Base-by-base conservation (phyloP, 2,888 invertebrate species). In the Cheilosia impressa region DNA sequence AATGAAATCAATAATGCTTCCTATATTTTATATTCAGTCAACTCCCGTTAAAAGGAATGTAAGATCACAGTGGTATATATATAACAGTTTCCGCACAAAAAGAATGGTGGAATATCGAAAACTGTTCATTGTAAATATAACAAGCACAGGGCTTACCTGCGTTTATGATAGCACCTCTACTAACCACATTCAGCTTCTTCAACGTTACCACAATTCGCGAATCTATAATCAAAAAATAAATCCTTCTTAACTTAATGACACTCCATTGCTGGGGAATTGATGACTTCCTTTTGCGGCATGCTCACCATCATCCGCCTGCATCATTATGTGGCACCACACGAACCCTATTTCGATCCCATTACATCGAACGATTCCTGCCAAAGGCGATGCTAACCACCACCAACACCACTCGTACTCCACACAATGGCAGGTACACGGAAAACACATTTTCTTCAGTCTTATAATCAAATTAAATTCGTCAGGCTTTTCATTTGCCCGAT, bases 401-500 rank as follows among this genome's bases (percentile, higher is more conserved):
- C 60, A 34, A 34, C 31, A 31, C 31, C 9, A 31, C 6, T 41
- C 62, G 17, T 24, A 47, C 41, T 31, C 45, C 15, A 17, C n/a
- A 53, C 55, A 27, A n/a, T 69, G 55, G 22, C 62, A 78, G 78
- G 69, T 78, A 78, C 69, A 78, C 57, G 55, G 47, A 78, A 78
- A 71, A 57, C 63, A 78, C 78, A 78, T 78, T 60, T 77, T 57
- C 78, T 31, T 65, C 69, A 60, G 63, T 63, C 78, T 63, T 57
- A 78, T 78, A 78, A 78, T 78, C 63, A 78, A 78, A 78, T 78
- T 78, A 71, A 69, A 75, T 50, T 75, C 75, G 57, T 75, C 66
- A 27, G 47, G 47, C 73, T 73, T 63, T 62, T 45, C 47, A 75
- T 65, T 57, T 45, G 50, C 57, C 19, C 47, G 47, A 57, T 65